Conservation (phyloP, 2,888 invertebrate genomes). For the Himalopsyche kuldschensis region DNA sequence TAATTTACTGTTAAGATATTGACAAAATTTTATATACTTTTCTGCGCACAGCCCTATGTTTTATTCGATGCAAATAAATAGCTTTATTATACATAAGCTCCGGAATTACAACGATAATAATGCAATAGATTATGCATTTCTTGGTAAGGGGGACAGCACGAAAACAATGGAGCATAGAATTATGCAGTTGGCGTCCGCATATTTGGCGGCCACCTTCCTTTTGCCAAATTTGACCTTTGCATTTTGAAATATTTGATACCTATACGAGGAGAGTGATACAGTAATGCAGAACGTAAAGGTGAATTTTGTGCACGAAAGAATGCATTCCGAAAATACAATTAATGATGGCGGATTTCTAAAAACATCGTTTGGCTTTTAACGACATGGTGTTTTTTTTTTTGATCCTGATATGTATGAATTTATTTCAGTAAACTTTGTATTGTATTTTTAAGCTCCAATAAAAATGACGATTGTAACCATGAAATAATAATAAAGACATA, state of each 20-base stretch:
- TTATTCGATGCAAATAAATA: neutral
- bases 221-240: neutral
- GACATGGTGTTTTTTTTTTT: too few species aligned
- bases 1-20: too few species aligned
- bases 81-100: neutral
- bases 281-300: neutral
- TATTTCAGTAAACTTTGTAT: too few species aligned
- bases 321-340: neutral
- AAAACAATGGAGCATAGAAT: constrained; percentile 5
- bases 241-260: neutral
- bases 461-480: too few species aligned
- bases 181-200: constrained; percentile 11
- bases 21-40: neutral
- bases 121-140: neutral
- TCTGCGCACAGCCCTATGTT: neutral
- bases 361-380: neutral
- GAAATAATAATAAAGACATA: too few species aligned
- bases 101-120: constrained; percentile 6
- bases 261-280: neutral
- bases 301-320: neutral
- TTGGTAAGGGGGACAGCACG: neutral
- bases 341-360: neutral
- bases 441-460: too few species aligned
- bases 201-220: neutral
- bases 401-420: too few species aligned